A percentile compares a stretch with the other conserved stretches of the same genome.
Conservation (phyloP, 2,797 vertebrate genomes). For the Pelobates cultripes region DNA sequence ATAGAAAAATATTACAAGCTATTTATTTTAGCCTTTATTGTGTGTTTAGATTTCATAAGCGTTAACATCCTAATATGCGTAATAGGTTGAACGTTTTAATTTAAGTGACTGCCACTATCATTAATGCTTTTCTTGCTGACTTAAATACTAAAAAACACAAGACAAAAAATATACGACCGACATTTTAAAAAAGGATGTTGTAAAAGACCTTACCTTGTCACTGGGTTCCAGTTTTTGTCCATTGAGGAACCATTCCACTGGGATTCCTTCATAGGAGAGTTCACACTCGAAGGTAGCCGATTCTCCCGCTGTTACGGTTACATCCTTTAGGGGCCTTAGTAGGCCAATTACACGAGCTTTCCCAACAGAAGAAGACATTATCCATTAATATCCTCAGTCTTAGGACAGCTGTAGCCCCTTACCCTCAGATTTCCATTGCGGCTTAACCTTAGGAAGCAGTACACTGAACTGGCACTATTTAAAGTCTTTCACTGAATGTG, state of each 20-base stretch:
- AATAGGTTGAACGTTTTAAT: too few species aligned
- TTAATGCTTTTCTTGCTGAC: too few species aligned
- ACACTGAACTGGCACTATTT: conserved; percentile 67
- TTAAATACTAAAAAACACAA: too few species aligned
- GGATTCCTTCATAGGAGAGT: conserved; percentile 92
- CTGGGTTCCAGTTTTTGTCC: conserved; percentile 88
- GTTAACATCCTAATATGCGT: too few species aligned
- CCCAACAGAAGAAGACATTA: conserved; percentile 83
- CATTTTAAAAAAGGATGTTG: neutral
- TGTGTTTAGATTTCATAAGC: too few species aligned
- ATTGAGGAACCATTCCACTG: conserved; percentile 93
- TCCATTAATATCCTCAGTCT: conserved; percentile 72
- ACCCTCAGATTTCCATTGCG: conserved; percentile 75
- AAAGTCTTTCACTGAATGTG: conserved; percentile 73
- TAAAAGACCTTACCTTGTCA: conserved; percentile 82
- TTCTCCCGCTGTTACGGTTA: conserved; percentile 95
- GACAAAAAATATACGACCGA: too few species aligned
- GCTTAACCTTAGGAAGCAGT: conserved; percentile 71
- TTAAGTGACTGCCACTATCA: too few species aligned
- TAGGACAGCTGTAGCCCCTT: conserved; percentile 66
- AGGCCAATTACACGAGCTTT: conserved; percentile 92
- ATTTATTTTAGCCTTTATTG: too few species aligned
- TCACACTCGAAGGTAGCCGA: conserved; percentile 96
- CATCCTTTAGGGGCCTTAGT: conserved; percentile 86
- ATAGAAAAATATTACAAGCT: too few species aligned